These are phyloP conservation scores for Motacilla alba DNA, from an alignment of 2,113 vertebrate genomes.

Conservation along the genomic window DNA sequence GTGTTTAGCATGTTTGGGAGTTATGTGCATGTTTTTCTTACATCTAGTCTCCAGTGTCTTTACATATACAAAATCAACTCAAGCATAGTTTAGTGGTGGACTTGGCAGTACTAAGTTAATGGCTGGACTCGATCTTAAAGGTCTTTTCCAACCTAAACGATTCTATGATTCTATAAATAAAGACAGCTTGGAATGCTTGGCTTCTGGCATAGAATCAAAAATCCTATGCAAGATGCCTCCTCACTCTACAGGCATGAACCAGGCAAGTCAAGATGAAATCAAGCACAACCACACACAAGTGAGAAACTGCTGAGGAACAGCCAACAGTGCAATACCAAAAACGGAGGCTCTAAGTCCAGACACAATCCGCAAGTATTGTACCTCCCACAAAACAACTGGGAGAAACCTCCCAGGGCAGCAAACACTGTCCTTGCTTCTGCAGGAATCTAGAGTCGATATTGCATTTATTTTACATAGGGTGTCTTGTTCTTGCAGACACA, in stretches of 20 bases:
- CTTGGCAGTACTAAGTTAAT: background rate
- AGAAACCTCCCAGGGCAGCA: background rate
- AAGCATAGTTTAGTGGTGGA: background rate
- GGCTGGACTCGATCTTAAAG: background rate
- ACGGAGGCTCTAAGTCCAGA: background rate
- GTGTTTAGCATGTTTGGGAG: background rate
- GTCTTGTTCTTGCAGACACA: background rate
- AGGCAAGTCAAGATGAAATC: background rate
- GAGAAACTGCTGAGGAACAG: background rate
- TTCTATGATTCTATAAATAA: slow-evolving; percentile 15
- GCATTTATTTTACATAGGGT: background rate
- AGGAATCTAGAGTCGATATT: background rate
- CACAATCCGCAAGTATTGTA: background rate
- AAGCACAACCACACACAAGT: background rate
- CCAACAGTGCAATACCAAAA: background rate
- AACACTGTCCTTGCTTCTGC: background rate
- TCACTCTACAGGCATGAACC: background rate
- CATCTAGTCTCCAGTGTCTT: background rate
- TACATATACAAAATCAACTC: background rate
- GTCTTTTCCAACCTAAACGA: background rate
- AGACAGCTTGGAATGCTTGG: slow-evolving; percentile 26
- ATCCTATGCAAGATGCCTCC: slow-evolving; percentile 3
- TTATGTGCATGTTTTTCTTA: background rate
- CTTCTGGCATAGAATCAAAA: slow-evolving; percentile 41
- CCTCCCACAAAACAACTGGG: background rate